Evolutionary conservation across 2,888 invertebrate species (phyloP).

Genomic region (Operophtera brumata): DNA sequence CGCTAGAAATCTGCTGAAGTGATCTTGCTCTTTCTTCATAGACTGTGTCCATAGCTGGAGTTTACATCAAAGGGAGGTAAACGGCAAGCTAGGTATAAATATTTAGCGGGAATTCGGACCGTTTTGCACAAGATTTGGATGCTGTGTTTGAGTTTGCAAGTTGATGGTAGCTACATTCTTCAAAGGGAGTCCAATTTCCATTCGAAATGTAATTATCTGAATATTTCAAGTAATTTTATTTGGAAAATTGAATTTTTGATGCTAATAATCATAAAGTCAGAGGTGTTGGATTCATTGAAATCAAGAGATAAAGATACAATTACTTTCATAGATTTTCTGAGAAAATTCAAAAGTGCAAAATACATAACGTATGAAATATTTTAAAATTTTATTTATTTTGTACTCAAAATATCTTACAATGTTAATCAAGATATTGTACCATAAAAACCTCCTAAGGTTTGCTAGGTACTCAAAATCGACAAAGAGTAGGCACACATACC

Average conservation of each 20-base stretch:
- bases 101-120: slow-evolving; percentile 8
- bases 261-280: background rate
- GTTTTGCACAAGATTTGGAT: slow-evolving; percentile 12
- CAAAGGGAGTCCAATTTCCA: slow-evolving; percentile 4
- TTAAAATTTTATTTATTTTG: too few species aligned
- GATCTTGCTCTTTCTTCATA: background rate
- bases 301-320: too few species aligned
- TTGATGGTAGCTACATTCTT: background rate
- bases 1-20: background rate
- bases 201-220: background rate
- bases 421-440: too few species aligned
- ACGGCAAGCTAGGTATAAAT: slow-evolving; percentile 5
- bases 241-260: background rate
- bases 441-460: too few species aligned
- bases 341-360: too few species aligned
- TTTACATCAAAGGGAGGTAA: slow-evolving; percentile 24
- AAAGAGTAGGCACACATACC: too few species aligned
- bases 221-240: slow-evolving; percentile 4
- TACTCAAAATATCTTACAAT: too few species aligned
- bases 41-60: slow-evolving; percentile 2
- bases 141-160: slow-evolving; percentile 9
- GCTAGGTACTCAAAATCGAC: too few species aligned
- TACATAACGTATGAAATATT: too few species aligned
- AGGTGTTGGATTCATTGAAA: background rate
- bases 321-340: too few species aligned